Evolutionary conservation across 2,797 vertebrate species (phyloP), one percentile per base, ranked within the genome.

Genomic region (Ceyx erithaca): DNA sequence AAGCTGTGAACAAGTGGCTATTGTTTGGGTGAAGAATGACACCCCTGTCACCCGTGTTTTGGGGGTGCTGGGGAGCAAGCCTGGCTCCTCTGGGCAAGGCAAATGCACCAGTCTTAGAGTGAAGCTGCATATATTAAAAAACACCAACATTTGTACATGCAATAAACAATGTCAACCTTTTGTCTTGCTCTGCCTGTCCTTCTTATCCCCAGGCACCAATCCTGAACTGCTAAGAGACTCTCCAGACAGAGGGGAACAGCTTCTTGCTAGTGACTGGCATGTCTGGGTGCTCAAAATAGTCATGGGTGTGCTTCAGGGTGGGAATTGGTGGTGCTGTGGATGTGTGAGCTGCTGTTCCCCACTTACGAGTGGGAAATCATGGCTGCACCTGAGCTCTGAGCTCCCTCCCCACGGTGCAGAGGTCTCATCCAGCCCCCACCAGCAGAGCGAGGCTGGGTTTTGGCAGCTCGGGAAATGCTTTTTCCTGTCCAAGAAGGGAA

Each of bases 261-360:
- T n/a, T 0, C 17, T 37, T 1, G 37, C 18, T 1, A 7, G 30
- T 3, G 15, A 10, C 61, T 0, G 0, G 26, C n/a, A 9, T 1
- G 0, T 51, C 58, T 16, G 1, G 1, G 9, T 6, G 35, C 51
- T 54, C 13, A 7, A 43, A 1, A 0, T 43, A 12, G 54, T 7
- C 21, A 19, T 0, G 1, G 48, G 10, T 0, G 0, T 0, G 0
- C 49, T 80, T 31, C 1, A 31, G 31, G 54, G 8, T 41, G 89
- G 54, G n/a, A 68, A 18, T 12, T 1, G 8, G 14, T 12, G 1
- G 0, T 54, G 37, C 33, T 1, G 1, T 10, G 70, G 57, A 6
- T 35, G 43, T 2, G 1, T 40, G 19, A 33, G 40, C 1, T 2
- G 48, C 46, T 87, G 19, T 51, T 63, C 59, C 69, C 61, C 31